Base-by-base conservation (phyloP, 2,113 vertebrate species). In the Calidris pugnax region DNA sequence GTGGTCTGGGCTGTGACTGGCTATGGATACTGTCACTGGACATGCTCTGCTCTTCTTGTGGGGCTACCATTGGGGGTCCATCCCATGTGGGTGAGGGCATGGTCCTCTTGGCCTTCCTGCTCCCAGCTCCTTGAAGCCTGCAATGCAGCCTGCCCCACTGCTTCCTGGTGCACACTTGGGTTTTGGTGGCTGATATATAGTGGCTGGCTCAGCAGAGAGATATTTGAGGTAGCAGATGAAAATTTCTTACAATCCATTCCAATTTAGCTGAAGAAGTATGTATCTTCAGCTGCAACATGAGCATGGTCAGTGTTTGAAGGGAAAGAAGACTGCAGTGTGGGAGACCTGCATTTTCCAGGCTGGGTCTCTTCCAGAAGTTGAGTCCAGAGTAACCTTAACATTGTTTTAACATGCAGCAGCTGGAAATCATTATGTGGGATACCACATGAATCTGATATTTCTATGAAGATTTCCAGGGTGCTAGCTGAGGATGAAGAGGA, bases 21-120 rank as follows among this genome's bases (percentile, higher is more conserved):
- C 33, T 12, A 20, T 41, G 20, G 4, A 10, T 71, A 22, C 30
- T 2, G 0, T 27, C 30, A 66, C 43, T 0, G 0, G 23, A n/a
- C 4, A 9, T 72, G 13, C 9, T 59, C 33, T 66, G 11, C 16
- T 59, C 12, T 37, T 82, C 23, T n/a, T 51, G 15, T 8, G 8
- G 13, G 13, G 5, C 33, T 18, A 47, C 10, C 5, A 0, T 10
- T 26, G 24, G 33, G 33, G 13, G 10, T 75, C 22, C 1, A 0
- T 18, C 24, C 19, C 2, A 2, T 48, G 47, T 22, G 19, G 32
- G 30, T 62, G 60, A 37, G 27, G 19, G 13, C 37, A 41, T 12
- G 18, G 39, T 13, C 20, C 6, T 27, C 12, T 27, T 1, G 1
- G 12, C 12, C 2, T 1, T 35, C 9, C 12, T 55, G 24, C 20